These are phyloP conservation scores for Teinopalpus imperialis DNA, from an alignment of 2,888 invertebrate genomes.

Conservation along the genomic window DNA sequence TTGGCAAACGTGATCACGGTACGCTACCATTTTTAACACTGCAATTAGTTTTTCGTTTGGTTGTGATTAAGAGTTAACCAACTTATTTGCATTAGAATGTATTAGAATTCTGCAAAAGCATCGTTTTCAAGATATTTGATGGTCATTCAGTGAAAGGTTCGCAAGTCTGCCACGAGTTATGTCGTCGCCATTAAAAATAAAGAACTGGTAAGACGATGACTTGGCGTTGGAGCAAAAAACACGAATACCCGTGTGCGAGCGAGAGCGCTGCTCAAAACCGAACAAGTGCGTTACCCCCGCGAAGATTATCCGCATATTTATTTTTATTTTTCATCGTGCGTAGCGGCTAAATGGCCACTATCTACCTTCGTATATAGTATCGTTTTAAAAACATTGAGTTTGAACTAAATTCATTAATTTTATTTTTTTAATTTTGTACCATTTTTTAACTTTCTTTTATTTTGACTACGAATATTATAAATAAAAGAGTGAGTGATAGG, in stretches of 20 bases:
- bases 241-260: slow-evolving; percentile 52
- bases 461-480: not conserved
- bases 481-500: too few relatives aligned
- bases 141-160: slow-evolving; percentile 61
- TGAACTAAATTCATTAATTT: too few relatives aligned
- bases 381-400: too few relatives aligned
- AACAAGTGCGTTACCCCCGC: slow-evolving; percentile 81
- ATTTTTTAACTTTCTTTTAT: not conserved
- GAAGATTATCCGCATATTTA: slow-evolving; percentile 67
- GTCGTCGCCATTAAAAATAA: slow-evolving; percentile 63
- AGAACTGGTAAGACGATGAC: slow-evolving; percentile 70
- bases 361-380: not conserved
- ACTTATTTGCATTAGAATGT: too few relatives aligned
- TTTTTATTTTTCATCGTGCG: slow-evolving; percentile 60
- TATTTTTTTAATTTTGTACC: too few relatives aligned
- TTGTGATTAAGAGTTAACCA: too few relatives aligned
- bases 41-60: too few relatives aligned
- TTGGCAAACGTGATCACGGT: too few relatives aligned
- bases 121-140: slow-evolving; percentile 31
- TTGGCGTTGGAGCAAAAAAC: slow-evolving; percentile 62
- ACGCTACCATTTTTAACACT: too few relatives aligned
- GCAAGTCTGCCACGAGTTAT: slow-evolving; percentile 54
- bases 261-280: slow-evolving; percentile 55
- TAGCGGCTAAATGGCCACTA: slow-evolving; percentile 39
- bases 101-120: slow-evolving; percentile 14